Conservation (phyloP, 2,113 vertebrate genomes). For the Erpornis zantholeuca region DNA sequence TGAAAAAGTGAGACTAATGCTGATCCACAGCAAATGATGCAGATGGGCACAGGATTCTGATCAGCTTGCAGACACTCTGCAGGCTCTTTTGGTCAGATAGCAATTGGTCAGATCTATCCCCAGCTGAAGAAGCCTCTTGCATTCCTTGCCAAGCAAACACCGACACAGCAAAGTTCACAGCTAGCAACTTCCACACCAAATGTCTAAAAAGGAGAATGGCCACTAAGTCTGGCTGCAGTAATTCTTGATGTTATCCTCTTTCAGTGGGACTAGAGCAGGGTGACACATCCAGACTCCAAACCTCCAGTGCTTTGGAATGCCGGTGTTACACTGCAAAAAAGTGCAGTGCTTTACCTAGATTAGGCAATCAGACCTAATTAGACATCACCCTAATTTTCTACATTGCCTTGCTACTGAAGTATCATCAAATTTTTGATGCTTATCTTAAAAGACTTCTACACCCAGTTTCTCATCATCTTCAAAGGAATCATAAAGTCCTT, state of each 20-base stretch:
- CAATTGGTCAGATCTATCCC: background rate
- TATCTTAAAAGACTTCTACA: background rate
- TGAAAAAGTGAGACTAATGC: background rate
- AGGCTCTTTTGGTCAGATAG: background rate
- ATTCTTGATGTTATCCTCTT: background rate
- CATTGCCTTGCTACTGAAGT: background rate
- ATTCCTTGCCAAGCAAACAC: background rate
- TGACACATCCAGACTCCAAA: background rate
- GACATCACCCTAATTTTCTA: background rate
- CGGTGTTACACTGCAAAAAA: background rate
- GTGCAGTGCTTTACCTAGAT: background rate
- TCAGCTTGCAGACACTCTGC: background rate
- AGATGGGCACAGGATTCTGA: background rate
- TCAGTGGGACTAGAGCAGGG: background rate
- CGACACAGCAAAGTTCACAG: background rate
- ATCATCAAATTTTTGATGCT: background rate
- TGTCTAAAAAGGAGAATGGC: background rate
- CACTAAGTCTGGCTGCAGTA: background rate
- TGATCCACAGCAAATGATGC: background rate
- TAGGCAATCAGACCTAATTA: background rate
- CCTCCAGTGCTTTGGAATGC: background rate
- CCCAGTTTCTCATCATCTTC: background rate
- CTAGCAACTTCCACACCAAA: background rate
- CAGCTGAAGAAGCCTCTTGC: background rate
- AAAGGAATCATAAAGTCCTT: background rate